Conservation (phyloP, 2,888 invertebrate species). For the Pollenia amentaria region DNA sequence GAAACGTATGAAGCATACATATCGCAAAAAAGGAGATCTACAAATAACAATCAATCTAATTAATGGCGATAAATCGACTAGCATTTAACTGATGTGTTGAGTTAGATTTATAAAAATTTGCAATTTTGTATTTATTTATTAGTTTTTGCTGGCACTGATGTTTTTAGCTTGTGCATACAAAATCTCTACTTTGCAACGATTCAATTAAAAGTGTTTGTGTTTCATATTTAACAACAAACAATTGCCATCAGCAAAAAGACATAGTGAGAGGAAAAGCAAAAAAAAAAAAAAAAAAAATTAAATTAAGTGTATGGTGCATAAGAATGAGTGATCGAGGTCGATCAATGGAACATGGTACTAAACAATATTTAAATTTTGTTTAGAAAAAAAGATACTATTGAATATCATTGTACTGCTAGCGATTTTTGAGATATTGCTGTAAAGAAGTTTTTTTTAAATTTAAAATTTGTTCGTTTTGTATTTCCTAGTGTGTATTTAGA, state of each 20-base stretch:
- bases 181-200: constrained; percentile 50
- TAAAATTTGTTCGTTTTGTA: no score
- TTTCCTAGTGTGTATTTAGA: no score
- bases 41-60: constrained; percentile 66
- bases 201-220: constrained; percentile 60
- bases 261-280: background rate
- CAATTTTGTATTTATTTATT: constrained; percentile 11
- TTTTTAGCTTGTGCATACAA: constrained; percentile 25
- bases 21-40: constrained; percentile 6
- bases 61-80: constrained; percentile 58
- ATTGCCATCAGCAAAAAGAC: constrained; percentile 21
- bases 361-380: no score
- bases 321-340: background rate
- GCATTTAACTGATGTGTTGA: constrained; percentile 27
- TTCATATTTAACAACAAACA: constrained; percentile 11
- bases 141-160: background rate
- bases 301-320: background rate
- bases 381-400: no score
- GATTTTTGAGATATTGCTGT: no score
- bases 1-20: background rate
- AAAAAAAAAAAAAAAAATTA: background rate
- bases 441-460: no score
- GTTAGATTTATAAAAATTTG: constrained; percentile 39
- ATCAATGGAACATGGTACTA: background rate
- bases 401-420: no score